Evolutionary conservation across 2,797 vertebrate genomes (phyloP), one percentile per base, ranked within the genome.

Genomic region (Zalophus californianus): DNA sequence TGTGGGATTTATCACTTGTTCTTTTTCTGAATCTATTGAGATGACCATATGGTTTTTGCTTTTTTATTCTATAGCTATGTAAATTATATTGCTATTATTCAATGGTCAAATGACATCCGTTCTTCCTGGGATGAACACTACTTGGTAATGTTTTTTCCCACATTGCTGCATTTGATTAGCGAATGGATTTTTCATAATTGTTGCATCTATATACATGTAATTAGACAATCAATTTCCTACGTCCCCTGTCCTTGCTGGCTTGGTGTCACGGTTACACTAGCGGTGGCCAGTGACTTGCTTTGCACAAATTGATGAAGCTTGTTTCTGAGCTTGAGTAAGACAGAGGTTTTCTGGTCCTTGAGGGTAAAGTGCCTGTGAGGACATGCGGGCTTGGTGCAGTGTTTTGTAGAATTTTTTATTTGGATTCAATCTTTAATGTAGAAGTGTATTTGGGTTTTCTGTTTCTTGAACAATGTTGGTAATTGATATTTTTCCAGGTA

Each of bases 381-480:
- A 48, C 41, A 86, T n/a, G 35, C 20, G 35, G 85, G 5, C 8
- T 62, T 54, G 54, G 35, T 54, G 7, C 85, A 16, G 23, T 75
- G 48, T 70, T 86, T 85, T 86, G 86, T 70, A 68, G 66, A 70
- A 85, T 85, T 88, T 84, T 79, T 58, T 35, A 75, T 90, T 21
- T 56, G n/a, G 35, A 68, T 68, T 93, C 50, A 62, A 13, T 44
- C 86, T 79, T 62, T 91, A 83, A 23, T 70, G 27, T 64, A 2
- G n/a, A 77, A 62, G 8, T 72, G 27, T 93, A n/a, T 23, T 88
- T 3, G 66, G 48, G 25, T 56, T 95, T 94, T 85, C 29, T 16
- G 44, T 41, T 93, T 83, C 44, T 56, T 79, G 70, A 50, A 72
- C 4, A 73, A 73, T 44, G 79, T 78, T 87, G 78, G 54, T 52